Base-by-base conservation (phyloP, 35 echinoderm and acorn worm species). In the Holothuria glaberrima region DNA sequence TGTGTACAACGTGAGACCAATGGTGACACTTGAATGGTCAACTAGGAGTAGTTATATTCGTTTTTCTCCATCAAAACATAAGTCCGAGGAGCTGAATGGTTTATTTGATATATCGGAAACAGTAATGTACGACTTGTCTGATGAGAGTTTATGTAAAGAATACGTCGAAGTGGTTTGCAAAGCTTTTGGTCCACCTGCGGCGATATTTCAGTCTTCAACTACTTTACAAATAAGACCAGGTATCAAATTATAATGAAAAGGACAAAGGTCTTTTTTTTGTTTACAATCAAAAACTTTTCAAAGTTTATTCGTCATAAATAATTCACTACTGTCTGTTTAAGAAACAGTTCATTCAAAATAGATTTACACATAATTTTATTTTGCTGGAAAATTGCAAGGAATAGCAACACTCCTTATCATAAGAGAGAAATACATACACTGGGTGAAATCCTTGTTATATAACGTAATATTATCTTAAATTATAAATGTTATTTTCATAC, bases 131-230 rank as follows among this genome's bases (percentile, higher is more conserved):
- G 56, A 25, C 9, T 24, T 82, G 16, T 17, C 13, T 16, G 78
- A 82, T 26, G 18, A 21, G 16, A 21, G 58, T 19, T 34, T 4
- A 13, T 82, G 78, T 82, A 46, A 25, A 57, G 48, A 18, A 4
- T 35, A 6, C 12, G 7, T 82, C 57, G 38, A 82, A 82, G 45
- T 82, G 28, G 9, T 6, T 26, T 82, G 78, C 30, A 22, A 82
- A 26, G 78, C 78, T 9, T 82, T 57, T 82, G 78, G 78, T 57
- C 78, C 36, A 54, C 18, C 78, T 24, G 78, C 78, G 7, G 48
- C 78, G 21, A 82, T 32, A 13, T 82, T 82, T 20, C 78, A 82
- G 46, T 82, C 78, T 58, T 48, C 78, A 31, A 22, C 25, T 24
- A 57, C 48, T 27, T 20, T 82, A 26, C n/a, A n/a, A 3, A 5